These are phyloP conservation scores for Drosophila santomea DNA, from an alignment of 1,140 invertebrate genomes.

Conservation along the genomic window DNA sequence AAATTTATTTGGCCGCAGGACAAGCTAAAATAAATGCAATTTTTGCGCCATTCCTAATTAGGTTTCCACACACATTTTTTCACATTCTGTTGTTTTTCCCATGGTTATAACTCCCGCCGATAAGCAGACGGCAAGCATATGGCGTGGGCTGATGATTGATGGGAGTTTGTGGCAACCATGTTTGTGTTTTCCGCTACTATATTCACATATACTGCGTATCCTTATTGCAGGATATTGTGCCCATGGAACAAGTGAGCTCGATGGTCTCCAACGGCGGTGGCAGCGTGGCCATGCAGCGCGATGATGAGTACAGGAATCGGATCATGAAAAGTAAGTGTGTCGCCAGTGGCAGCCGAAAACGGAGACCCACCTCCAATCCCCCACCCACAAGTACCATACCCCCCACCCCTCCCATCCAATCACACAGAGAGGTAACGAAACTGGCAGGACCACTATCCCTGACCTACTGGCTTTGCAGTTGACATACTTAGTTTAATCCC, in stretches of 20 bases:
- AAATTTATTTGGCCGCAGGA: constrained; percentile 25
- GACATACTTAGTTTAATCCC: constrained; percentile 69
- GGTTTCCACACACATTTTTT: constrained; percentile 38
- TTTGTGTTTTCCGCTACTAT: constrained; percentile 18
- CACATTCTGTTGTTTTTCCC: not conserved
- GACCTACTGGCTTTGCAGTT: constrained; percentile 79
- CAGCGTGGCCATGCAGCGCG: constrained; percentile 83
- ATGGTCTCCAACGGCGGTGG: constrained; percentile 84
- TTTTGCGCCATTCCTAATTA: constrained; percentile 63
- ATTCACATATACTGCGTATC: constrained; percentile 1
- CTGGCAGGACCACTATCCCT: constrained; percentile 65
- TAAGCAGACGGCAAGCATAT: constrained; percentile 43
- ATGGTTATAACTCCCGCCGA: constrained; percentile 36
- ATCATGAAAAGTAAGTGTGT: constrained; percentile 85
- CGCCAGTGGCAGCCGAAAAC: constrained; percentile 50
- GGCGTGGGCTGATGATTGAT: constrained; percentile 54
- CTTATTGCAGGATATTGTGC: constrained; percentile 83
- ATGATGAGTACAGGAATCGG: constrained; percentile 84
- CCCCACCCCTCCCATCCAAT: constrained; percentile 17
- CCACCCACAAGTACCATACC: not conserved
- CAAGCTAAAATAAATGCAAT: constrained; percentile 52
- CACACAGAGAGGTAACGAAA: constrained; percentile 58
- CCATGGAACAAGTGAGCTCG: constrained; percentile 84
- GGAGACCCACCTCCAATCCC: constrained; percentile 16
- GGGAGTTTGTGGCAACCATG: constrained; percentile 29